Percentiles rank a stretch among this genome's conserved stretches.
Conservation (phyloP, 1,140 invertebrate genomes). For the Formica selysi region DNA sequence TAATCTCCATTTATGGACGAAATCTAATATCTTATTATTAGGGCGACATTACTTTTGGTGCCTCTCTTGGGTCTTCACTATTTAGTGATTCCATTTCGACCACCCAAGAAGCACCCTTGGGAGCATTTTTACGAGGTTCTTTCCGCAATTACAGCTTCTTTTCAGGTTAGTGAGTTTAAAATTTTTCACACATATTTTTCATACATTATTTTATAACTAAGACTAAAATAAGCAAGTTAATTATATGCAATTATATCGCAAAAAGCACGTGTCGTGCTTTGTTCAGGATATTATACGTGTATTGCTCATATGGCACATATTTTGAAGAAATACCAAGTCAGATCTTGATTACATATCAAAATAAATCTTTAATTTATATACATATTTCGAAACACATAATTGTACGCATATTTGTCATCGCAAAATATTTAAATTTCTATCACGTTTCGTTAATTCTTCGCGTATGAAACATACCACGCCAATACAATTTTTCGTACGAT, state of each 20-base stretch:
- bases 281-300: not conserved
- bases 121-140: constrained; percentile 93
- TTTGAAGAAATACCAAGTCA: not conserved
- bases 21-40: constrained; percentile 75
- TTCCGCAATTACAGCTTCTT: constrained; percentile 94
- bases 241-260: not conserved
- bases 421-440: constrained; percentile 9
- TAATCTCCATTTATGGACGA: not conserved
- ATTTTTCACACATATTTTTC: not conserved
- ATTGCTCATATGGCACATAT: not conserved
- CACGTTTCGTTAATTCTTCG: not conserved
- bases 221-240: not conserved
- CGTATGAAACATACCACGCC: not conserved
- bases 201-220: not conserved
- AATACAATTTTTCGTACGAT: not conserved
- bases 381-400: not conserved
- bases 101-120: constrained; percentile 89
- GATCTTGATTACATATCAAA: not conserved
- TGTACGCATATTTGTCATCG: not conserved
- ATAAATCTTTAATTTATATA: not conserved
- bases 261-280: not conserved
- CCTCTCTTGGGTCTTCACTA: constrained; percentile 94
- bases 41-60: constrained; percentile 95
- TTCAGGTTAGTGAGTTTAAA: constrained; percentile 90
- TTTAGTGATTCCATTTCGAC: constrained; percentile 95